Evolutionary conservation across 2,888 invertebrate species (phyloP), one percentile per base, ranked within the genome.

Genomic region (Tenthredo livida): DNA sequence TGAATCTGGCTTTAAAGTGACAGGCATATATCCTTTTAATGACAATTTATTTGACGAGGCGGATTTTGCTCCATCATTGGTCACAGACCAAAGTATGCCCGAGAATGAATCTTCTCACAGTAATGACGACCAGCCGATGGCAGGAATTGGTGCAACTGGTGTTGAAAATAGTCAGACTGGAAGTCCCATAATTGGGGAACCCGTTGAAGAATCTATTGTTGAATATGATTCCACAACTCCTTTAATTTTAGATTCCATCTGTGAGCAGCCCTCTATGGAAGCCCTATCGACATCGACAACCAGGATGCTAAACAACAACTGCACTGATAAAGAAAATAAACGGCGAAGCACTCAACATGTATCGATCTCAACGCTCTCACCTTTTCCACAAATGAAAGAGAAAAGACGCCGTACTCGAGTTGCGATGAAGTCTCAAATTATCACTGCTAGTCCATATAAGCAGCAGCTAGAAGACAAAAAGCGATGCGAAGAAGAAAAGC

Each of bases 1-100:
- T 10, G 86, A 67, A 75, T 86, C 85, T 47, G 86, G 86, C 29
- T 86, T 86, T 70, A 65, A 84, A 83, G 83, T 77, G 2, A 85
- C 77, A 4, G 83, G 85, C 43, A 86, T 86, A 85, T 70, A 70
- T 5, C 33, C 33, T 17, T 70, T 70, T 4, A 9, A 70, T 12
- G 67, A 70, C 15, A 12, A 70, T 70, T 33, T 70, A 12, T 70
- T 70, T 6, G 5, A 9, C 6, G 67, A 37, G 17, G 25, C 67
- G 9, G 67, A 70, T 17, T 70, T 33, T n/a, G 67, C 67, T 25
- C 37, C 67, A 70, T 70, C 67, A 17, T 70, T 2, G 4, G 67
- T 70, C 29, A 70, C 67, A 25, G 67, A 70, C 67, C 67, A 70
- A 17, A 70, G 15, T 2, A 9, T 65, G 9, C 65, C 65, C 15